phyloP scores from a whole-genome alignment of 2,797 vertebrate genomes.

The Pogoniulus pusillus region DNA sequence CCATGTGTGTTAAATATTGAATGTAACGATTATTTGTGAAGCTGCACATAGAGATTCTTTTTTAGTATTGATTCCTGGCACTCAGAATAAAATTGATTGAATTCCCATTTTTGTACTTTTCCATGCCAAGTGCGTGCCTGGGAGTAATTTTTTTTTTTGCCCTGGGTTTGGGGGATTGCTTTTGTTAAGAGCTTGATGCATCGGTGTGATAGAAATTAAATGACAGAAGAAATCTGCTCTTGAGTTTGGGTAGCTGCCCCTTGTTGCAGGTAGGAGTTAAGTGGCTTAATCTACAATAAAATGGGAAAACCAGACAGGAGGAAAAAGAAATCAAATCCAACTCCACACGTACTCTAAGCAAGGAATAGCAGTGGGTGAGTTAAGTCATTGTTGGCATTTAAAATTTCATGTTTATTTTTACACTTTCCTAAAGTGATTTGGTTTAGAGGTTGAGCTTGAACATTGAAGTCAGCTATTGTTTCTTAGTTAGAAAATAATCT shows the following conservation, averaged over 20 bases:
- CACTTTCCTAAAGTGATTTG: not conserved
- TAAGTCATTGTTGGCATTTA: not conserved
- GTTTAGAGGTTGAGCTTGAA: not conserved
- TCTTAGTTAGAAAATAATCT: constrained; percentile 39
- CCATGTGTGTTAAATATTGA: not conserved
- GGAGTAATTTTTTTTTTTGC: not conserved
- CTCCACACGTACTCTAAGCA: not conserved
- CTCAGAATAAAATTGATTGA: not conserved
- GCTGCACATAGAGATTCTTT: rapidly evolving
- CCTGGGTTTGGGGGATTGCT: not conserved
- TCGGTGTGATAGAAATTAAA: not conserved
- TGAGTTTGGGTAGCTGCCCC: not conserved
- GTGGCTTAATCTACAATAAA: not conserved
- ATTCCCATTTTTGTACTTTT: not conserved
- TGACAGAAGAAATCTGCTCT: not conserved
- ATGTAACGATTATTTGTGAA: not conserved
- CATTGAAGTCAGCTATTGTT: not conserved
- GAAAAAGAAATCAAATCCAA: not conserved
- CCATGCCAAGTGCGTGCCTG: not conserved
- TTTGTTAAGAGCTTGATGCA: not conserved
- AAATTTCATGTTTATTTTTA: constrained; percentile 18
- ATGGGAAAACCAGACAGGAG: not conserved
- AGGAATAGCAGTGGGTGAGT: not conserved
- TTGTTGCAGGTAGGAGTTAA: not conserved
- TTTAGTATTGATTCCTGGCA: not conserved